phyloP scores from a whole-genome alignment of 2,797 vertebrate species.

The Alosa sapidissima region DNA sequence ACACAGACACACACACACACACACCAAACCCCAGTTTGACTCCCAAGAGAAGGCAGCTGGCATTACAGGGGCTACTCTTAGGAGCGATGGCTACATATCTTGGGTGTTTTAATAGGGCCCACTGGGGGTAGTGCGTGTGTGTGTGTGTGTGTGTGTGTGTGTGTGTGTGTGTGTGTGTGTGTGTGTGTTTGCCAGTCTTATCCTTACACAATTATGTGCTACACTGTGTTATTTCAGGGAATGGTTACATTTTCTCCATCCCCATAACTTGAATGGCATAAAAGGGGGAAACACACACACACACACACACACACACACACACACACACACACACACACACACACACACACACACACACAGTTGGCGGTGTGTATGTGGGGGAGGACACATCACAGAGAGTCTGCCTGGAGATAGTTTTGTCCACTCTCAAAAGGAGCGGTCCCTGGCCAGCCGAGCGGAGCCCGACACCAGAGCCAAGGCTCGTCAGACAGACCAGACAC shows the following conservation, averaged over 20 bases:
- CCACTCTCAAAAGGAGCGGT: neutral
- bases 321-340: neutral
- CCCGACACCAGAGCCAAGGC: neutral
- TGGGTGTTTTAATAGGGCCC: conserved; percentile 12
- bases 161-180: neutral
- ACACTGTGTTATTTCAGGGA: neutral
- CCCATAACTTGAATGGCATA: neutral
- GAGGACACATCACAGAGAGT: neutral
- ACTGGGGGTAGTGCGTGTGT: neutral
- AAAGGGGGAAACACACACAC: neutral
- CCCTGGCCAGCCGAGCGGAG: neutral
- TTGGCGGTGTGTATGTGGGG: too few relatives aligned
- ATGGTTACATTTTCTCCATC: neutral
- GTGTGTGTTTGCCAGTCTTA: neutral
- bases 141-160: neutral
- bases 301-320: neutral
- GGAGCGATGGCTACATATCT: conserved; percentile 3
- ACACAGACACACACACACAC: neutral
- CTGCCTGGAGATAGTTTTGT: neutral
- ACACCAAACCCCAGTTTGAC: neutral
- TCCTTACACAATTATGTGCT: neutral
- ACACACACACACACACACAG: neutral
- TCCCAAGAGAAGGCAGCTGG: neutral
- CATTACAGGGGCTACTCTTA: neutral
- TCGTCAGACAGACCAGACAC: neutral